Base-by-base conservation (phyloP, 2,797 vertebrate genomes). In the Chromobotia macracanthus region DNA sequence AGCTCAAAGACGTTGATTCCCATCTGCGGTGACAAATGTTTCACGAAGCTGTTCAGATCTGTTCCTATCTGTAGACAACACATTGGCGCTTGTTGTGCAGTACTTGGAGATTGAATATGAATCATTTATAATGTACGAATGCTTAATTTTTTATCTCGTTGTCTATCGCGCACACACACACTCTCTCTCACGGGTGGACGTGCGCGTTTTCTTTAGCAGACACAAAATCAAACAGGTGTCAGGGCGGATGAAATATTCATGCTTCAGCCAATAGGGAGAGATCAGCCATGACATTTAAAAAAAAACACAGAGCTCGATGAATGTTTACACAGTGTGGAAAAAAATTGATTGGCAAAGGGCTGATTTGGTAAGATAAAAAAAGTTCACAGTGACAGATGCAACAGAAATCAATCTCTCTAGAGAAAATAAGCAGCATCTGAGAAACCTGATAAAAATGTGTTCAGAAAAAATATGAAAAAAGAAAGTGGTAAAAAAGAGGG, bases 221-320 rank as follows among this genome's bases (percentile, higher is more conserved):
- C 89, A 88, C 84, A 89, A 91, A 91, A 93, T 91, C 89, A 88
- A 93, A 93, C 90, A 90, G 89, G 90, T 92, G 91, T 93, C 86
- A 87, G 84, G 82, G 18, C 61, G 86, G 84, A 91, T 92, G 88
- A 93, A 94, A 94, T 91, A 93, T 93, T 92, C 89, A 94, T 90
- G 90, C 89, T 88, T 89, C 89, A 88, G 88, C 90, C 89, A 88
- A 88, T 75, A 70, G 66, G 88, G 86, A 78, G 19, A 72, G 85
- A 88, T 88, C 79, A 79, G 87, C 74, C 80, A 86, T 93, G 91
- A 90, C 91, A 93, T 92, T 92, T 92, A 88, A 88, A 92, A 90
- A n/a, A 89, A 88, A 64, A 88, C 89, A 88, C 72, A 18, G 63
- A 87, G 91, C 89, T 92, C 87, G 79, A 89, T 90, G 92, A 91